Evolutionary conservation across 2,797 vertebrate genomes (phyloP), one percentile per base, ranked within the genome.

Genomic region (Sebastes miniatus): DNA sequence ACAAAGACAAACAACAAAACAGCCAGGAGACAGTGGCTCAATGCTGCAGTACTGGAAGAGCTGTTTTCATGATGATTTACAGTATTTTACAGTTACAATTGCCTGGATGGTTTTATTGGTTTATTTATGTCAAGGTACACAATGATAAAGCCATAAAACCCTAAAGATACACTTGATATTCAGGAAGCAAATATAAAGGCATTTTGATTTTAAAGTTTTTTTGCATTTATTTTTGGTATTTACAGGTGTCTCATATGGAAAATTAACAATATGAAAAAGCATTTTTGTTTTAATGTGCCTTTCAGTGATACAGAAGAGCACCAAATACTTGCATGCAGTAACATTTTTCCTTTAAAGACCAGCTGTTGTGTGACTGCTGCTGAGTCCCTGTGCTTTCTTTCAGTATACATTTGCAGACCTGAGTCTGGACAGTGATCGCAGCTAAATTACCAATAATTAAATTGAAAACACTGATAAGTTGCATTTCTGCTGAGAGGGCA

Each of bases 1-100:
- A 77, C 12, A 69, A 58, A 76, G 81, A 80, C 69, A 81, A 73
- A 72, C 43, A 68, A 58, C n/a, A 13, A 3, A 66, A 63, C 54
- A 69, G 63, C 27, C 67, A 71, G 20, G 31, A 56, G 76, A 72
- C 27, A 14, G 32, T 52, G 11, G 4, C 10, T 39, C 25, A 14
- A 3, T 10, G 18, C n/a, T 87, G 59, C 52, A 32, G 22, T 50
- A 24, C 43, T 57, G 54, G 5, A 57, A 56, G 24, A 52, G 7
- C 1, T 18, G 52, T 18, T 58, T 58, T 39, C 43, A 25, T 9
- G 9, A 32, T 63, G 32, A n/a, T 34, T 12, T 39, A 34, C 6
- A 31, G 24, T 3, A 1, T 12, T 36, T 36, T 36, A 36, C 34
- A 36, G 34, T 36, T 36, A 12, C 34, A 32, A 6, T 36, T 29